A percentile compares a stretch with the other conserved stretches of the same genome.
These are phyloP conservation scores for Wiebesia pumilae DNA, from an alignment of 1,140 invertebrate genomes.

Conservation along the genomic window DNA sequence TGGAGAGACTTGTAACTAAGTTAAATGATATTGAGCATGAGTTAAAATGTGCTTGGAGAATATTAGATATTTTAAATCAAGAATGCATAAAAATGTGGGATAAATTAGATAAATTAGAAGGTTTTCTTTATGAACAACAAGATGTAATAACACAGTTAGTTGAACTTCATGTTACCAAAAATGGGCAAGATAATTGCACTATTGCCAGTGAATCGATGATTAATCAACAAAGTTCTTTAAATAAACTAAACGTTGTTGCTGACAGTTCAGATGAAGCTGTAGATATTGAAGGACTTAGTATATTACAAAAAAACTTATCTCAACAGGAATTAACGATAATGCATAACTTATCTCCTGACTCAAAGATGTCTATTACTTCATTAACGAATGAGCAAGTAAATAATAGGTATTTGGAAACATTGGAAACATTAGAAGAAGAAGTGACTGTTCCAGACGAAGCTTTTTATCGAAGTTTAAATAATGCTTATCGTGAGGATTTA, in stretches of 20 bases:
- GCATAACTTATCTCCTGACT: constrained; percentile 67
- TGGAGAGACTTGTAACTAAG: constrained; percentile 90
- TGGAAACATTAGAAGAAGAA: constrained; percentile 75
- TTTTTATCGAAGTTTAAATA: constrained; percentile 91
- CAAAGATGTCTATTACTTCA: constrained; percentile 65
- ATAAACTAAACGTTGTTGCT: constrained; percentile 69
- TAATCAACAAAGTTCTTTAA: constrained; percentile 63
- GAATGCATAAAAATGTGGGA: constrained; percentile 97
- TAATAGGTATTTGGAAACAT: constrained; percentile 66
- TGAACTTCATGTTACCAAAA: constrained; percentile 80
- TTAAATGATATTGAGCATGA: constrained; percentile 92
- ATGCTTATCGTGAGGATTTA: constrained; percentile 88
- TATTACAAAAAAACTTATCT: constrained; percentile 67
- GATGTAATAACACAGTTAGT: constrained; percentile 92
- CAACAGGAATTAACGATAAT: constrained; percentile 71
- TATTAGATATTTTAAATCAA: constrained; percentile 90
- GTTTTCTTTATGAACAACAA: constrained; percentile 91
- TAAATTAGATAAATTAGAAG: constrained; percentile 91
- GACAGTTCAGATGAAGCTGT: constrained; percentile 69
- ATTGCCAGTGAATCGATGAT: constrained; percentile 59
- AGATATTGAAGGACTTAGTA: constrained; percentile 68
- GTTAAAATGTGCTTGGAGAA: constrained; percentile 92
- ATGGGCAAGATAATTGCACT: constrained; percentile 63
- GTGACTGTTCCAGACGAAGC: constrained; percentile 84
- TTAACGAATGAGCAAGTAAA: constrained; percentile 71